Conservation (phyloP, 2,888 invertebrate genomes). For the Yponomeuta plumbellus region DNA sequence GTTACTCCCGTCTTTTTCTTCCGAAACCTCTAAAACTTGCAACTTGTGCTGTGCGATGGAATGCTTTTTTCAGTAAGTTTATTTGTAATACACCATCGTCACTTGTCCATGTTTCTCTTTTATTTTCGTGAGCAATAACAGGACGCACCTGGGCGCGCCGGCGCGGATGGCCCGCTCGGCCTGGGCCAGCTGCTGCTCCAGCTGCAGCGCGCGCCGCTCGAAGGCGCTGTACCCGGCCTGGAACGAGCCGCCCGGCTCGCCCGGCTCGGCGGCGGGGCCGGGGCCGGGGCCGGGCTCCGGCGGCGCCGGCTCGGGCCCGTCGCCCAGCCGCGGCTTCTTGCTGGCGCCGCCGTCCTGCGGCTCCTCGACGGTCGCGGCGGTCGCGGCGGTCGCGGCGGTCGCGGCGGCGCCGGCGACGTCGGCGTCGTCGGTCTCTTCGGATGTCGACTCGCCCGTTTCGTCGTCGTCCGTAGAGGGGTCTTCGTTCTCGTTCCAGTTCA, state of each 20-base stretch:
- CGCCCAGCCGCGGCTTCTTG: slow-evolving; percentile 55
- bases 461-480: background rate
- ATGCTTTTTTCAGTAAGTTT: no score
- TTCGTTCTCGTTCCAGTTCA: background rate
- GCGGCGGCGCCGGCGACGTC: slow-evolving; percentile 30
- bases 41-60: no score
- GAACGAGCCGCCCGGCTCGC: slow-evolving; percentile 46
- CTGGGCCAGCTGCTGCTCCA: slow-evolving; percentile 46
- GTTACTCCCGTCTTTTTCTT: no score
- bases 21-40: no score
- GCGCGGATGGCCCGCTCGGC: slow-evolving; percentile 25
- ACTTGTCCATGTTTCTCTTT: no score
- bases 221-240: slow-evolving; percentile 69
- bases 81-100: no score
- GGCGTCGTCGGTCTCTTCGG: slow-evolving; percentile 37
- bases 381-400: background rate
- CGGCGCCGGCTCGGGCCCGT: slow-evolving; percentile 25
- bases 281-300: slow-evolving; percentile 25
- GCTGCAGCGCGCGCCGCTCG: slow-evolving; percentile 55
- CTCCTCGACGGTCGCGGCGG: background rate
- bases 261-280: slow-evolving; percentile 25
- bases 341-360: background rate
- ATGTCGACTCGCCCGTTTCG: background rate
- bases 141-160: background rate
- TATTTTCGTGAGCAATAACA: no score